These are phyloP conservation scores for Brachionus manjavacas DNA, from an alignment of 1,140 invertebrate genomes.

Conservation along the genomic window DNA sequence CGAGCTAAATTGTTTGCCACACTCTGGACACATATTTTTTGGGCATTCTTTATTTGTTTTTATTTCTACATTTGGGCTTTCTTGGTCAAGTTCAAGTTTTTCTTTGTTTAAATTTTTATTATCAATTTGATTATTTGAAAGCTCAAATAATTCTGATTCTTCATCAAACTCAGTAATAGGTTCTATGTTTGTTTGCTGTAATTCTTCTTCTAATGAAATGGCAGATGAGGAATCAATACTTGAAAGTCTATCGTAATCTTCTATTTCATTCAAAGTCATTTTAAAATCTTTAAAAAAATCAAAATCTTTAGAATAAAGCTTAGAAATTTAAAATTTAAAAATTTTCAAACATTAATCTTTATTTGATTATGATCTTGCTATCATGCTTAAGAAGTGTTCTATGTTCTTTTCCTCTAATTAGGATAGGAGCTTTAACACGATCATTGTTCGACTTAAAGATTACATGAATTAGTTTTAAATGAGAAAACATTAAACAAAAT, in stretches of 20 bases:
- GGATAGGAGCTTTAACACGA: not conserved
- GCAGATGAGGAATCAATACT: not conserved
- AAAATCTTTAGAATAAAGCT: not conserved
- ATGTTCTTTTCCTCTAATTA: not conserved
- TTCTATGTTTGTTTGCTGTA: not conserved
- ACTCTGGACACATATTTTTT: slow-evolving; percentile 90
- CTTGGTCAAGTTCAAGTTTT: not conserved
- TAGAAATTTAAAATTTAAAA: too few relatives aligned
- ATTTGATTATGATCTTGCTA: slow-evolving; percentile 30
- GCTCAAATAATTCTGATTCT: not conserved
- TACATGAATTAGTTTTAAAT: not conserved
- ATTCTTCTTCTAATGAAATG: not conserved
- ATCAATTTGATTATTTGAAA: not conserved
- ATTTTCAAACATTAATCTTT: slow-evolving; percentile 4
- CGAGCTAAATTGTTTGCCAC: slow-evolving; percentile 95
- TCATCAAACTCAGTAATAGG: not conserved
- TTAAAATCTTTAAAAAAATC: not conserved
- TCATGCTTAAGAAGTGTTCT: not conserved
- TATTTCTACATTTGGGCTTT: not conserved
- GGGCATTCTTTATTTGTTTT: slow-evolving; percentile 53
- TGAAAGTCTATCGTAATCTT: not conserved
- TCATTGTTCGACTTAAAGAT: not conserved
- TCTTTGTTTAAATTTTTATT: not conserved
- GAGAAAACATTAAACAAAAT: not conserved
- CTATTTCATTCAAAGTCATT: not conserved